Conservation (phyloP, 2,113 vertebrate species). For the Struthio camelus region DNA sequence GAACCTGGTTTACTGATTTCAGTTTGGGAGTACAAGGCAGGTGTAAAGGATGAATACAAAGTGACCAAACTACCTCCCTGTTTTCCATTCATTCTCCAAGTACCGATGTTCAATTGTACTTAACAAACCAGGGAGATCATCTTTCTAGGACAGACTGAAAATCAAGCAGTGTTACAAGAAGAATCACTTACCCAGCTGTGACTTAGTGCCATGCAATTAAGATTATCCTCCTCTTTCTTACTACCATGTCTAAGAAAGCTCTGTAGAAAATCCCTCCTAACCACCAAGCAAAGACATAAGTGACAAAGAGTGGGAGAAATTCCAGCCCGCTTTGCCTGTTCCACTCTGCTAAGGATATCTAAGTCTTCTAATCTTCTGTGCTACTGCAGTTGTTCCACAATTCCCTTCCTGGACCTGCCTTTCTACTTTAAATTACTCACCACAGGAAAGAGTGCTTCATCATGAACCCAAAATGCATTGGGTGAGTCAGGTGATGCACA, state of each 20-base stretch:
- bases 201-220: background rate
- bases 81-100: background rate
- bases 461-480: background rate
- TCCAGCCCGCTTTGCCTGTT: background rate
- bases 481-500: background rate
- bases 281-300: background rate
- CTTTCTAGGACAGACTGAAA: background rate
- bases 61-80: background rate
- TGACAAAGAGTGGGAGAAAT: background rate
- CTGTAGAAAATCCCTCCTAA: background rate
- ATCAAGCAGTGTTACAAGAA: background rate
- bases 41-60: background rate
- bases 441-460: background rate
- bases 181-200: background rate
- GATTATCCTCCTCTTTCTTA: background rate
- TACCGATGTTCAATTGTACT: background rate
- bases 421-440: background rate
- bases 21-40: background rate
- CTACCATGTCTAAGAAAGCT: background rate
- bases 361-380: rapidly evolving
- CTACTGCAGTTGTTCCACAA: background rate
- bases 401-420: background rate
- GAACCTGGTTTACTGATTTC: background rate
- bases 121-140: background rate
- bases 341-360: background rate